phyloP scores from a whole-genome alignment of 2,113 vertebrate species.

The Chaetorhynchus papuensis region DNA sequence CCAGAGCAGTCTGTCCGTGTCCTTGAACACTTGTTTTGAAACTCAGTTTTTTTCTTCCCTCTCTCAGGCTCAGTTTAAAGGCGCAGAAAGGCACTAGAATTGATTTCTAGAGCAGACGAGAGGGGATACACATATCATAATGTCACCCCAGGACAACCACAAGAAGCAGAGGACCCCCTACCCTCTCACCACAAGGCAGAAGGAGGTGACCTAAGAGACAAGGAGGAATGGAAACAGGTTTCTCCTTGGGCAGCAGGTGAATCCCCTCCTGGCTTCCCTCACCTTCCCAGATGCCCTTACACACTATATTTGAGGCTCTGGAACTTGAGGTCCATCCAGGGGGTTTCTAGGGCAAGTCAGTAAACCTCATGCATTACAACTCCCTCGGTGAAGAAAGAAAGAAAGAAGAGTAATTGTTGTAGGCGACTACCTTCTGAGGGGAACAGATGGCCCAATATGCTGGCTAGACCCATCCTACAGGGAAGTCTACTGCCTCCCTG shows the following conservation, averaged over 20 bases:
- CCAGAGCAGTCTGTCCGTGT: no score
- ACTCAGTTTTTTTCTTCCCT: no score
- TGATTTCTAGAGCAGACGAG: no score
- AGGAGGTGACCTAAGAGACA: no score
- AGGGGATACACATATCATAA: no score
- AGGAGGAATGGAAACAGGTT: background rate
- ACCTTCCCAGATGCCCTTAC: background rate
- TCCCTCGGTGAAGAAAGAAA: background rate
- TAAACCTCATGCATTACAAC: background rate
- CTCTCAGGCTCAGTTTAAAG: no score
- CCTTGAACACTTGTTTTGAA: no score
- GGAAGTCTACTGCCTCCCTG: no score
- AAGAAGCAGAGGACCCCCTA: background rate
- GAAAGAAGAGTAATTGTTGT: background rate
- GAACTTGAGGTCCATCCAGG: background rate
- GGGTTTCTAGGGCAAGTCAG: background rate
- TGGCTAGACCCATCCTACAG: background rate
- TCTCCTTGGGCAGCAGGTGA: background rate
- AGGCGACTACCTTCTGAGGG: background rate
- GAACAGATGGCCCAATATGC: background rate
- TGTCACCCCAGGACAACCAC: no score
- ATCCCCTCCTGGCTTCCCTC: background rate
- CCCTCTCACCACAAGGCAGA: background rate
- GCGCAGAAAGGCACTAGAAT: no score
- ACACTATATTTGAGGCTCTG: background rate